Evolutionary conservation across 2,888 invertebrate genomes (phyloP).

Genomic region (Apomyelois bistriatella): DNA sequence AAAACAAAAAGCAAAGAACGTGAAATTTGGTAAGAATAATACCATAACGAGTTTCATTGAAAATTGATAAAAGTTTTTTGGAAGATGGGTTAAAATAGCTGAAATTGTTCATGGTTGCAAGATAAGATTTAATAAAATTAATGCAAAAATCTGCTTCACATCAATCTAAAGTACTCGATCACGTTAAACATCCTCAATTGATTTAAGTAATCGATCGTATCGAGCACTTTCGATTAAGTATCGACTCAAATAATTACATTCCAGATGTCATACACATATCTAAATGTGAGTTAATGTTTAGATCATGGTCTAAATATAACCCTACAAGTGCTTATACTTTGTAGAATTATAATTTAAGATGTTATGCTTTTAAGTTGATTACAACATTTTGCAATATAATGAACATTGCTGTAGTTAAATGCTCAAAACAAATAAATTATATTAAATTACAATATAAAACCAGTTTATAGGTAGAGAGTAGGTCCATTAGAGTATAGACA

Average conservation of each 20-base stretch:
- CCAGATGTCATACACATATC: constrained; percentile 6
- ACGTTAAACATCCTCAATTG: neutral
- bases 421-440: neutral
- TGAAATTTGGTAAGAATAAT: too few species aligned
- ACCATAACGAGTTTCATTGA: too few species aligned
- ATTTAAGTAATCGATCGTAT: neutral
- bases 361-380: neutral
- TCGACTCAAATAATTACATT: neutral
- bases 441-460: too few species aligned
- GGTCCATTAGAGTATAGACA: neutral
- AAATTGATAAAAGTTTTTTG: too few species aligned
- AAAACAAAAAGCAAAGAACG: too few species aligned
- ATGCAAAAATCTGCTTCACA: neutral
- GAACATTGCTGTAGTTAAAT: neutral
- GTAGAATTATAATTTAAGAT: neutral
- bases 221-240: neutral
- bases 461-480: too few species aligned
- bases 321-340: neutral
- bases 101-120: too few species aligned
- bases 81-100: too few species aligned
- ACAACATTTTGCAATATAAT: neutral
- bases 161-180: neutral
- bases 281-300: neutral
- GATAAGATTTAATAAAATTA: too few species aligned
- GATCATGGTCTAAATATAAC: neutral